A percentile compares a stretch with the other conserved stretches of the same genome.
Conservation (phyloP, 1,140 invertebrate genomes). For the Olivierus martensii region DNA sequence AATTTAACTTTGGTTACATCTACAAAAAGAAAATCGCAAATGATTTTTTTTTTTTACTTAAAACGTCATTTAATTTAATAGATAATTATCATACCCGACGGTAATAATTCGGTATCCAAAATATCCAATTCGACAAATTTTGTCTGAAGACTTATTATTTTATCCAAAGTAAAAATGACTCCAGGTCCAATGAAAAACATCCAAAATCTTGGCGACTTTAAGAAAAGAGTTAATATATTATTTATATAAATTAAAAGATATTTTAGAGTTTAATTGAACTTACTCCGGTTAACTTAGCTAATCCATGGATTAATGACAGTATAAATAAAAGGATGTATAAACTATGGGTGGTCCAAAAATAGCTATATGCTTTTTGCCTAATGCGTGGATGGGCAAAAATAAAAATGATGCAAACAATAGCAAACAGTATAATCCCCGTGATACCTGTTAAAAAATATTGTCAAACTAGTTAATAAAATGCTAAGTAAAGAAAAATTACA, state of each 20-base stretch:
- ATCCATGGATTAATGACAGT: slow-evolving; percentile 78
- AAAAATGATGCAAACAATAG: slow-evolving; percentile 90
- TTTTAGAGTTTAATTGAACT: neutral
- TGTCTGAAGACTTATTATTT: slow-evolving; percentile 79
- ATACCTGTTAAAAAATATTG: slow-evolving; percentile 34
- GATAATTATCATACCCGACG: slow-evolving; percentile 48
- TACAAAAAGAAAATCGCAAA: slow-evolving; percentile 16
- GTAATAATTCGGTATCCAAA: slow-evolving; percentile 84
- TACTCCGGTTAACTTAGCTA: slow-evolving; percentile 80
- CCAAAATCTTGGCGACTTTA: slow-evolving; percentile 60
- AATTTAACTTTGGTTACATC: slow-evolving; percentile 44
- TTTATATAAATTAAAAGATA: too few species aligned
- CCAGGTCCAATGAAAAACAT: slow-evolving; percentile 93
- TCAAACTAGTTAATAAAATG: neutral
- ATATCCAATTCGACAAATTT: slow-evolving; percentile 89
- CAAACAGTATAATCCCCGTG: slow-evolving; percentile 81
- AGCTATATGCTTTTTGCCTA: slow-evolving; percentile 83
- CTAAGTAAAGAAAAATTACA: too few species aligned
- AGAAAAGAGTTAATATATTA: neutral
- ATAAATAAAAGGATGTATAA: slow-evolving; percentile 82
- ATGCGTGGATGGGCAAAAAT: slow-evolving; percentile 93
- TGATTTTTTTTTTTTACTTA: neutral
- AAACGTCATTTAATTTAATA: slow-evolving; percentile 59
- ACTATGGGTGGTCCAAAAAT: slow-evolving; percentile 92
- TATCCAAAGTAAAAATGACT: slow-evolving; percentile 76